These are phyloP conservation scores for Amphipoea oculea DNA, from an alignment of 2,888 invertebrate genomes.

Conservation along the genomic window DNA sequence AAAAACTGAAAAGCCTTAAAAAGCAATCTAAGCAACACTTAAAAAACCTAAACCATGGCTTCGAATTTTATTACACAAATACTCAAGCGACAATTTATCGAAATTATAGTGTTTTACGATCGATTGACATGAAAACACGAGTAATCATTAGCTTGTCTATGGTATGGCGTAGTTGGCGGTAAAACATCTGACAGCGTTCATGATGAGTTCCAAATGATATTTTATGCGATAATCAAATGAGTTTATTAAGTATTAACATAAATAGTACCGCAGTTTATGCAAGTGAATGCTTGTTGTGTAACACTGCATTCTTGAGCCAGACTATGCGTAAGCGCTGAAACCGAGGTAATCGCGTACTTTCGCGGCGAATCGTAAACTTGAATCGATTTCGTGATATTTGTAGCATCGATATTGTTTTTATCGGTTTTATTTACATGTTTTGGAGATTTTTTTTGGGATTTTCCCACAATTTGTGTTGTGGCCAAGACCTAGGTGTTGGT, in stretches of 20 bases:
- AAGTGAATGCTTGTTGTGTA: slow-evolving; percentile 79
- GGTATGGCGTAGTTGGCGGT: slow-evolving; percentile 49
- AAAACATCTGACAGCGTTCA: slow-evolving; percentile 53
- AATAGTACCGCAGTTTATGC: slow-evolving; percentile 69
- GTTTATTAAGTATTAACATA: slow-evolving; percentile 65
- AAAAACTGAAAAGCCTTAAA: background rate
- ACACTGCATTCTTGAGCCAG: slow-evolving; percentile 79
- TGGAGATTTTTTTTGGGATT: slow-evolving; percentile 13
- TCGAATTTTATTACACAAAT: slow-evolving; percentile 54
- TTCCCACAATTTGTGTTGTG: slow-evolving; percentile 16
- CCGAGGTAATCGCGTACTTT: slow-evolving; percentile 67
- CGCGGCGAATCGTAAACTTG: slow-evolving; percentile 71
- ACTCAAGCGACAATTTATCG: slow-evolving; percentile 56
- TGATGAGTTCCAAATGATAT: slow-evolving; percentile 63
- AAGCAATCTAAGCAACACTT: slow-evolving; percentile 2
- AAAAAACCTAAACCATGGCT: slow-evolving; percentile 18
- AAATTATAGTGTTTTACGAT: slow-evolving; percentile 61
- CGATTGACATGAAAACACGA: slow-evolving; percentile 58
- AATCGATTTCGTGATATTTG: slow-evolving; percentile 67
- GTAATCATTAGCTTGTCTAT: slow-evolving; percentile 57
- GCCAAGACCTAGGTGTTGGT: slow-evolving; percentile 15
- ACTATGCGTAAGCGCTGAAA: slow-evolving; percentile 81
- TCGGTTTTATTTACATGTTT: slow-evolving; percentile 37
- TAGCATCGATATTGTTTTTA: slow-evolving; percentile 61
- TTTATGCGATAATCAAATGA: slow-evolving; percentile 66